Conservation (phyloP, 1,140 invertebrate genomes). For the Musca vetustissima region DNA sequence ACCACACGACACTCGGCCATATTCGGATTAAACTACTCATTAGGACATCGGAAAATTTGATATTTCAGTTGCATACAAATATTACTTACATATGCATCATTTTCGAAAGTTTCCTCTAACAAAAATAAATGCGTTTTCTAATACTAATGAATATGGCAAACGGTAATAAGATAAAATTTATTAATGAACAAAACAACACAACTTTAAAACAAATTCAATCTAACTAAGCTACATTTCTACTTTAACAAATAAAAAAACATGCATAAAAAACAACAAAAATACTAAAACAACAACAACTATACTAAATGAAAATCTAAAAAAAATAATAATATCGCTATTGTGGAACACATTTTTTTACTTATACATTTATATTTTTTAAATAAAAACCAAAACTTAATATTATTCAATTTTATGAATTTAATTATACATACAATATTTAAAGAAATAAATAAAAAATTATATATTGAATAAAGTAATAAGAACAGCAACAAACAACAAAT, state of each 20-base stretch:
- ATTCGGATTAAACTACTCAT: no score
- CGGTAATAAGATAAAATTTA: no score
- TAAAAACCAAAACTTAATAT: slow-evolving; percentile 21
- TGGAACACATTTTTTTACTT: slow-evolving; percentile 23
- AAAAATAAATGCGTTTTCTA: no score
- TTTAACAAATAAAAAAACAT: slow-evolving; percentile 7
- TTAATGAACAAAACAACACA: slow-evolving; percentile 4
- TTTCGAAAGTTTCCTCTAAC: no score
- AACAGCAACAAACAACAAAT: slow-evolving; percentile 2
- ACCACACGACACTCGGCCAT: no score
- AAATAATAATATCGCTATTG: slow-evolving; percentile 8
- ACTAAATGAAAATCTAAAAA: slow-evolving; percentile 9
- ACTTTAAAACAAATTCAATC: slow-evolving; percentile 4
- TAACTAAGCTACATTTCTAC: slow-evolving; percentile 22
- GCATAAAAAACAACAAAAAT: slow-evolving; percentile 1
- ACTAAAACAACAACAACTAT: background rate
- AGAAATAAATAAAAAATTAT: slow-evolving; percentile 7
- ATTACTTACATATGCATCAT: no score
- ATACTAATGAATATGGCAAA: no score
- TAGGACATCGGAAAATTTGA: no score
- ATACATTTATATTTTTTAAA: slow-evolving; percentile 23
- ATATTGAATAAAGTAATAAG: slow-evolving; percentile 5
- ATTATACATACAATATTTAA: slow-evolving; percentile 18
- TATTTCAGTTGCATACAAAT: no score
- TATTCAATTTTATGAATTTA: slow-evolving; percentile 28